Conservation (phyloP, 2,797 vertebrate species). For the Oceanodroma leucorhoa region DNA sequence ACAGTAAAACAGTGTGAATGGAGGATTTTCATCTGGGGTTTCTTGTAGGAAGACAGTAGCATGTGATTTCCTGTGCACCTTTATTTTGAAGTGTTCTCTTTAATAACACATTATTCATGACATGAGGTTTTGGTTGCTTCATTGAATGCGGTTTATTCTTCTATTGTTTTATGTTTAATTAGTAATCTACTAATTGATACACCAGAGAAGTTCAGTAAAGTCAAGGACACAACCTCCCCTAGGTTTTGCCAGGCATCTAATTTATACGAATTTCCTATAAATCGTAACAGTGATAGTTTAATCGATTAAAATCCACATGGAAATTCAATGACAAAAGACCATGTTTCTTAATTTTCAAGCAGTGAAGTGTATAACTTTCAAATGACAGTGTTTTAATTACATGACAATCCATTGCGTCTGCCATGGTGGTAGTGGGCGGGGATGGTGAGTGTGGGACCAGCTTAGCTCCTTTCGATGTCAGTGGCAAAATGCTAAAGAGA, state of each 20-base stretch:
- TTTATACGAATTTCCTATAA: background rate
- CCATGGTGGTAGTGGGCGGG: background rate
- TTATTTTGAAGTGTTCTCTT: background rate
- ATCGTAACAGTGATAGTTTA: background rate
- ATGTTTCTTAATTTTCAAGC: background rate
- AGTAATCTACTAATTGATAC: background rate
- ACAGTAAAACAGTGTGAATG: background rate
- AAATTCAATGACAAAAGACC: background rate
- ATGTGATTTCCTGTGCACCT: background rate
- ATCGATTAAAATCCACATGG: background rate
- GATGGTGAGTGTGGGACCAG: background rate
- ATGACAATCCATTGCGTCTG: background rate
- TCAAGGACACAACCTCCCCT: background rate
- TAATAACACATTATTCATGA: background rate
- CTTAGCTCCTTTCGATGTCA: fast-evolving
- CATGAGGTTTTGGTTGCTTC: background rate
- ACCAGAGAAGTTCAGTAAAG: background rate
- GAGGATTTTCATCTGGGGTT: background rate
- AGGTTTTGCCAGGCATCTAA: background rate
- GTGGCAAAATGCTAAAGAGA: background rate
- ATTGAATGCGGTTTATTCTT: background rate
- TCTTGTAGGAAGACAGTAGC: background rate
- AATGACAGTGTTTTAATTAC: background rate
- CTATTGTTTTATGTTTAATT: constrained; percentile 2
- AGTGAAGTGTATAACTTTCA: background rate